phyloP scores from a whole-genome alignment of 1,140 invertebrate species.

The Drosophila lini region DNA sequence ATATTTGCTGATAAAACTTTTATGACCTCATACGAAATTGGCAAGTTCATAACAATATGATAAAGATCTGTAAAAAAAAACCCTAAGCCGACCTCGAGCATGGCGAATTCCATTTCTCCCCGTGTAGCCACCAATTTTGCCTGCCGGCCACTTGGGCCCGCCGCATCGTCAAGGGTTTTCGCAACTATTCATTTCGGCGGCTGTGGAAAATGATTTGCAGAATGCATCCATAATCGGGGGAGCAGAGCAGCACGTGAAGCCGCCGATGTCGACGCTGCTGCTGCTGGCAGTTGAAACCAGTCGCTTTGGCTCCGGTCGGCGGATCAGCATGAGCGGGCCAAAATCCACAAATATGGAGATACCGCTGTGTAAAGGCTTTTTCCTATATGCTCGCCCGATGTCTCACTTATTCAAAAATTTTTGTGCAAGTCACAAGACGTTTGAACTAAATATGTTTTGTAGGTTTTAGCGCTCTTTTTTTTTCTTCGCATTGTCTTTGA shows the following conservation, averaged over 20 bases:
- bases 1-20: slow-evolving; percentile 1
- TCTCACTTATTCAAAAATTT: slow-evolving; percentile 63
- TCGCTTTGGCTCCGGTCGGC: slow-evolving; percentile 44
- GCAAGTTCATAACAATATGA: slow-evolving; percentile 5
- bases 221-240: slow-evolving; percentile 53
- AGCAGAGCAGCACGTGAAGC: slow-evolving; percentile 42
- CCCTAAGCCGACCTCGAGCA: not conserved
- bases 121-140: slow-evolving; percentile 39
- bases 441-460: slow-evolving; percentile 71
- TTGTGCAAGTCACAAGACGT: slow-evolving; percentile 71
- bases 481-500: slow-evolving; percentile 48
- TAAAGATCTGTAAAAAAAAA: not conserved
- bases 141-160: slow-evolving; percentile 29
- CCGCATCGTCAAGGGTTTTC: slow-evolving; percentile 67
- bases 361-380: slow-evolving; percentile 20
- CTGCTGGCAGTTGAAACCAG: slow-evolving; percentile 44
- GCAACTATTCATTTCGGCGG: slow-evolving; percentile 43
- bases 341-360: slow-evolving; percentile 27
- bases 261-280: not conserved
- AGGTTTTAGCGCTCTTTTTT: slow-evolving; percentile 44
- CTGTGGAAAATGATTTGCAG: slow-evolving; percentile 78
- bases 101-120: slow-evolving; percentile 3
- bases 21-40: not conserved
- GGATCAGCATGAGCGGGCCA: slow-evolving; percentile 29
- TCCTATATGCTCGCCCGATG: slow-evolving; percentile 31